Base-by-base conservation (phyloP, 2,797 vertebrate species). In the Zenarchopterus dispar region DNA sequence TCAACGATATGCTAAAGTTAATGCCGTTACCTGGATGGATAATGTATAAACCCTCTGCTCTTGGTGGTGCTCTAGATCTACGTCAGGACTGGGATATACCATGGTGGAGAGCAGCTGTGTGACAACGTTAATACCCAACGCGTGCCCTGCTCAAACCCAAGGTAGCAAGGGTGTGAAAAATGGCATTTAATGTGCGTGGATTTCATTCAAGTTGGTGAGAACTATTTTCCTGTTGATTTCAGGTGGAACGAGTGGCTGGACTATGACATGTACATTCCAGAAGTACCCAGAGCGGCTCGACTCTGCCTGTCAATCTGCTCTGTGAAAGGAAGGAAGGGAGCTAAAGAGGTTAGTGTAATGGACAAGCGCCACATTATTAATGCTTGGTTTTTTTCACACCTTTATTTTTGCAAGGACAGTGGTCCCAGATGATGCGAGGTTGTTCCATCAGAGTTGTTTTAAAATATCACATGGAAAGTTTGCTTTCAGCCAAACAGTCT, bases 231-330 rank as follows among this genome's bases (percentile, higher is more conserved):
- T 49, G 19, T 70, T 73, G 19, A 5, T 73, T 69, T 6, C 81
- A 99, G 97, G 71, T 99, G 97, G 97, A 99, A 96, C 51, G 97
- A 99, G 75, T 99, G 97, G 97, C 92, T 99, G 65, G 91, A 91
- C 77, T 99, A 99, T 62, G 97, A 99, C 60, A 98, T 99, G 94
- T 97, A 96, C 92, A 96, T 99, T 93, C 95, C 95, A 82, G 97
- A 99, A 72, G 94, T 99, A 76, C 97, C 97, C 4, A 93, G 97
- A 44, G 97, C 97, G 13, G 97, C 97, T 65, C 94, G 97, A 8
- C 96, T 99, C 82, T 98, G 97, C 88, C 96, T 99, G 56, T 99
- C 97, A 16, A 99, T 99, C 90, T 99, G 97, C 80, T 99, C 97
- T 13, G 97, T 99, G 46, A 99, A 99, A 88, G 97, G 97, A 63